These are phyloP conservation scores for Apamea sordens DNA, from an alignment of 2,888 invertebrate genomes.

Conservation along the genomic window DNA sequence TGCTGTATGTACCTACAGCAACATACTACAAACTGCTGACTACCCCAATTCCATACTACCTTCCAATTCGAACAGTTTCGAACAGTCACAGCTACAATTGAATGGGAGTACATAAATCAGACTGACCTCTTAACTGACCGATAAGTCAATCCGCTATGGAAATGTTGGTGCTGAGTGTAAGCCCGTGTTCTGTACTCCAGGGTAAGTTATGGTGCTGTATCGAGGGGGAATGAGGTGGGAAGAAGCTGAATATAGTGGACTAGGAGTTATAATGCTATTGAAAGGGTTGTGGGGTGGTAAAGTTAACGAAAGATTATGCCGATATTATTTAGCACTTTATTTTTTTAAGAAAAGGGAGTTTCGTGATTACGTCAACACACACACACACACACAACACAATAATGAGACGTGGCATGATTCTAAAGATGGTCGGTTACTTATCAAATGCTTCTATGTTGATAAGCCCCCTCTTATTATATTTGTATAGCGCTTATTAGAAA, in stretches of 20 bases:
- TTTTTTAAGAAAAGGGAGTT: not conserved
- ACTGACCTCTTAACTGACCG: constrained; percentile 69
- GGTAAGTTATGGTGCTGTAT: constrained; percentile 45
- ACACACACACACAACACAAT: too few species aligned
- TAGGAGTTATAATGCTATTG: not conserved
- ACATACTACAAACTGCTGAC: not conserved
- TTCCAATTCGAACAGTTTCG: constrained; percentile 27
- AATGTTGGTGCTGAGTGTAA: constrained; percentile 71
- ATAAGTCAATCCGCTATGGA: constrained; percentile 75
- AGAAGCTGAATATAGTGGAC: not conserved
- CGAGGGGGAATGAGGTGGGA: not conserved
- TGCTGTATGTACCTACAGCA: not conserved
- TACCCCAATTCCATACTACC: not conserved
- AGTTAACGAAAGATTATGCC: not conserved
- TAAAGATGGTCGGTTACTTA: not conserved
- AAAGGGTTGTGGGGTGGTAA: not conserved
- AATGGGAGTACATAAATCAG: constrained; percentile 73
- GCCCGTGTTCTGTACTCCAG: constrained; percentile 63
- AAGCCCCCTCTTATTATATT: too few species aligned
- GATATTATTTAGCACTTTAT: too few species aligned
- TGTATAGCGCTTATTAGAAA: not conserved
- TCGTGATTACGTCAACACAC: too few species aligned
- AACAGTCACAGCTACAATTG: constrained; percentile 51
- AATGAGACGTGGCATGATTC: too few species aligned
- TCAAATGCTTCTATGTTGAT: not conserved